Evolutionary conservation across 1,140 invertebrate species (phyloP).

Genomic region (Zaprionus gabonicus): DNA sequence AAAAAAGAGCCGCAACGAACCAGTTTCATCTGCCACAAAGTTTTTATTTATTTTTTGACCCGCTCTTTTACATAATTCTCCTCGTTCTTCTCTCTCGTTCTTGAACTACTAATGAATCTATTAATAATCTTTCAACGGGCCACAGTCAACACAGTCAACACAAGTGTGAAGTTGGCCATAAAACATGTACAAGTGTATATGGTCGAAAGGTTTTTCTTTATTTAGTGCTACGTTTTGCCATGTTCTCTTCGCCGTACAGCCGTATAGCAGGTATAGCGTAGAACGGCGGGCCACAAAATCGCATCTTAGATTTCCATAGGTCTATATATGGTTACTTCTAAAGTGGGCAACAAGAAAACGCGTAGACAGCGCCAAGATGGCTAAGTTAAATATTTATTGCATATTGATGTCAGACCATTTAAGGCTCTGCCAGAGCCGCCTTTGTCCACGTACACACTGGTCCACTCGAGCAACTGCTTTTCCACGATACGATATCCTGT

Average conservation of each 20-base stretch:
- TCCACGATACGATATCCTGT: conserved; percentile 28
- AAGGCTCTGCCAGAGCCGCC: conserved; percentile 63
- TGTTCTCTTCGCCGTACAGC: background rate
- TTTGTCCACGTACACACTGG: conserved; percentile 66
- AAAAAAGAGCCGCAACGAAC: background rate
- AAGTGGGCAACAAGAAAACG: conserved; percentile 55
- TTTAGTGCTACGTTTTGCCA: conserved; percentile 11
- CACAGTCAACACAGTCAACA: conserved; percentile 1
- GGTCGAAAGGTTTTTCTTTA: conserved; percentile 13
- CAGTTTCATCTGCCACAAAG: background rate
- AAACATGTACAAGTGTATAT: background rate
- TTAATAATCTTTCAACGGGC: conserved; percentile 10
- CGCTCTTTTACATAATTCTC: background rate
- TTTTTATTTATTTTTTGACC: background rate
- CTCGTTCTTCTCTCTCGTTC: background rate
- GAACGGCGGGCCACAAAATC: conserved; percentile 29
- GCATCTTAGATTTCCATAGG: conserved; percentile 72
- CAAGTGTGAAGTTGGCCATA: conserved; percentile 12
- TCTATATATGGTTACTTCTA: conserved; percentile 60
- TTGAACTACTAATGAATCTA: conserved; percentile 10
- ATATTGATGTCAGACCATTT: conserved; percentile 80
- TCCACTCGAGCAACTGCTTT: conserved; percentile 31
- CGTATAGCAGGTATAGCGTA: background rate
- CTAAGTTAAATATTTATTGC: conserved; percentile 79
- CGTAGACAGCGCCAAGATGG: conserved; percentile 75